Evolutionary conservation across 2,797 vertebrate species (phyloP).

Genomic region (Scomberomorus guttatus): DNA sequence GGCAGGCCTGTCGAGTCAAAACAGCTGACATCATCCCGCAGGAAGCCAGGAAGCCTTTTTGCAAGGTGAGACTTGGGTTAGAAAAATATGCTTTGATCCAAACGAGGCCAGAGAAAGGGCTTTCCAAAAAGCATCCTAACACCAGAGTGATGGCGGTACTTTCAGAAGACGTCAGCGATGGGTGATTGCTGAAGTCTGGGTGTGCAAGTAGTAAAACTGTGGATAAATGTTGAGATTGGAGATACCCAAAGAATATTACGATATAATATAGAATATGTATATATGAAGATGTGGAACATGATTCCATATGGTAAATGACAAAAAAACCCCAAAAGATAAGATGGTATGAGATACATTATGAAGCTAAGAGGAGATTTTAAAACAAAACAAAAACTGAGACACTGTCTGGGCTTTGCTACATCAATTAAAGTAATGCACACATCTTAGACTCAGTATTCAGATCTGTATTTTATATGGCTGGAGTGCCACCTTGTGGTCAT

Average conservation of each 20-base stretch:
- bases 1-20: slow-evolving; percentile 63
- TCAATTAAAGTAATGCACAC: neutral
- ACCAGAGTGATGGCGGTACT: slow-evolving; percentile 3
- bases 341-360: neutral
- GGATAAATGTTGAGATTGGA: neutral
- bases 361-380: neutral
- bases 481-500: slow-evolving; percentile 66
- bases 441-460: neutral
- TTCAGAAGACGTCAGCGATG: neutral
- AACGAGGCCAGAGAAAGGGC: slow-evolving; percentile 26
- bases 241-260: neutral
- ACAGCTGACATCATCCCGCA: slow-evolving; percentile 76
- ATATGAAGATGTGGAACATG: neutral
- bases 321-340: neutral
- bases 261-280: neutral
- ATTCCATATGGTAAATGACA: neutral
- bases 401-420: neutral
- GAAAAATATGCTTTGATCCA: slow-evolving; percentile 71
- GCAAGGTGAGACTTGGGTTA: slow-evolving; percentile 62
- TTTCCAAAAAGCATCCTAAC: slow-evolving; percentile 15
- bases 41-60: slow-evolving; percentile 57
- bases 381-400: neutral
- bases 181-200: neutral
- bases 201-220: neutral
- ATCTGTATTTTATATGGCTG: slow-evolving; percentile 7